Evolutionary conservation across 2,113 vertebrate species (phyloP).

Genomic region (Actinemys pallida): DNA sequence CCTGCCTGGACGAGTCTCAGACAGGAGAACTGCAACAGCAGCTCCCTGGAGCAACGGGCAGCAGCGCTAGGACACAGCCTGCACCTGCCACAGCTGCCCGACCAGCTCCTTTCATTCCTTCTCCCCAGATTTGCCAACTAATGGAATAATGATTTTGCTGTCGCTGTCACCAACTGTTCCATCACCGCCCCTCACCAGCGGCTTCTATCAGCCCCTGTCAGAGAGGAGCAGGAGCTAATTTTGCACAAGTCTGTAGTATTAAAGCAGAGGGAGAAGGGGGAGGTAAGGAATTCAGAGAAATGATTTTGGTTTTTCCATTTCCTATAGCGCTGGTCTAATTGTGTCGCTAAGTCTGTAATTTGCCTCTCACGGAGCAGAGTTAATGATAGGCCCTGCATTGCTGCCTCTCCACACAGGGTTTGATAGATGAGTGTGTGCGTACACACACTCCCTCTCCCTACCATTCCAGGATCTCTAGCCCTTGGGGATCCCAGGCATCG

Average conservation of each 20-base stretch:
- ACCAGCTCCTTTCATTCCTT: not conserved
- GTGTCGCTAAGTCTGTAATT: conserved; percentile 63
- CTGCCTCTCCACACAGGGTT: not conserved
- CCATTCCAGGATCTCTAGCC: not conserved
- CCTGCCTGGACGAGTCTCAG: not conserved
- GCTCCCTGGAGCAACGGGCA: not conserved
- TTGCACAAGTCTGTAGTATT: not conserved
- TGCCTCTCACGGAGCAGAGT: conserved; percentile 57
- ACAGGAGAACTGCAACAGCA: not conserved
- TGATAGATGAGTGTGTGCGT: not conserved
- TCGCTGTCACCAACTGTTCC: not conserved
- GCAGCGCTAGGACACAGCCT: not conserved
- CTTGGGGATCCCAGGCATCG: not conserved
- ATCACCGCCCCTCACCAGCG: not conserved
- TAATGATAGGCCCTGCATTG: conserved; percentile 51
- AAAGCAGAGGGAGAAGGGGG: not conserved
- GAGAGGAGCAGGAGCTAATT: conserved; percentile 1
- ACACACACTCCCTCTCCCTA: not conserved
- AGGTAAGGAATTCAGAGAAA: conserved; percentile 15
- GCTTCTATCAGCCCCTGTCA: not conserved
- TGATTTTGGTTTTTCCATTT: conserved; percentile 63
- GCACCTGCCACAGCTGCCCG: not conserved
- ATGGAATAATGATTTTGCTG: not conserved
- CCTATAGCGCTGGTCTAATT: conserved; percentile 60
- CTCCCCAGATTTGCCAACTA: not conserved